These are phyloP conservation scores for Quadroppia sp. DNA, from an alignment of 2,888 invertebrate genomes.

Conservation along the genomic window DNA sequence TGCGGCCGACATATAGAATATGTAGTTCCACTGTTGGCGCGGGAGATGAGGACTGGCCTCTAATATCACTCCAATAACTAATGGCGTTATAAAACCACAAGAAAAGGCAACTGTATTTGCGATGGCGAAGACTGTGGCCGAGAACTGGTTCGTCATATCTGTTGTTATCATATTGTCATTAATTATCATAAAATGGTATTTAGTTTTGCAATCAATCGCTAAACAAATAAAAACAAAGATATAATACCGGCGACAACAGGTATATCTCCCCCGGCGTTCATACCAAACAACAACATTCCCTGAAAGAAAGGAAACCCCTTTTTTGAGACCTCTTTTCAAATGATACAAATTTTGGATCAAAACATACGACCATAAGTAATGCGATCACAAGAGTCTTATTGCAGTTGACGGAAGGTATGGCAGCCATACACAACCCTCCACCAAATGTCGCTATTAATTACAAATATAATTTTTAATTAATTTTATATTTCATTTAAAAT, in stretches of 20 bases:
- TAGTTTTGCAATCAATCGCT: background rate
- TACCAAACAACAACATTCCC: slow-evolving; percentile 25
- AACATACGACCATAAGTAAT: background rate
- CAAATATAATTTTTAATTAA: background rate
- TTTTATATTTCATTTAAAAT: background rate
- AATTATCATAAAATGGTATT: background rate
- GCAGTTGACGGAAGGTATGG: slow-evolving; percentile 28
- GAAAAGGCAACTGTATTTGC: slow-evolving; percentile 32
- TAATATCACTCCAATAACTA: slow-evolving; percentile 9
- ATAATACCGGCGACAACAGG: slow-evolving; percentile 20
- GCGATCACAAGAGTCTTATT: slow-evolving; percentile 26
- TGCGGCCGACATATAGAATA: slow-evolving; percentile 17
- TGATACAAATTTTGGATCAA: background rate
- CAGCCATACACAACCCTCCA: background rate
- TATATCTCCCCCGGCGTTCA: slow-evolving; percentile 35
- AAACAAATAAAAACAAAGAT: no score
- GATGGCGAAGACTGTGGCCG: slow-evolving; percentile 38
- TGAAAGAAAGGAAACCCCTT: no score
- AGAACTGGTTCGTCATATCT: slow-evolving; percentile 32
- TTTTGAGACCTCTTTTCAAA: background rate
- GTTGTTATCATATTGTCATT: background rate
- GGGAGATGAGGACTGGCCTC: background rate
- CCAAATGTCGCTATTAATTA: slow-evolving; percentile 19
- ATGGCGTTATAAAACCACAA: slow-evolving; percentile 29
- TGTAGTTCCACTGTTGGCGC: slow-evolving; percentile 22